Base-by-base conservation (phyloP, 2,113 vertebrate genomes). In the Ranitomeya imitator region DNA sequence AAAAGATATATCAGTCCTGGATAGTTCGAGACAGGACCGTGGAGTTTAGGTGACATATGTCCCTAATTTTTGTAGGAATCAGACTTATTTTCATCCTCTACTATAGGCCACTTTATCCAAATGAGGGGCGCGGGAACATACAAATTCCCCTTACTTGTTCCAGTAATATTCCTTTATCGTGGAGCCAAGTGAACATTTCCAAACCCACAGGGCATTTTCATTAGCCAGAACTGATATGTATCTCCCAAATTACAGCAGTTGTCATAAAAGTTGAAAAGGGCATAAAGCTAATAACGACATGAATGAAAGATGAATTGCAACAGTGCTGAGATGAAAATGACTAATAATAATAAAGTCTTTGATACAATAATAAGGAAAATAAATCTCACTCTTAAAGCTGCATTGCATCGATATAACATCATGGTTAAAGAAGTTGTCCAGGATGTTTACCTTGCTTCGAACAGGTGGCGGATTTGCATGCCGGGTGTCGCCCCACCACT, bases 261-360 rank as follows among this genome's bases (percentile, higher is more conserved):
- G 54, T 85, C 31, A 61, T 55, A 59, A 60, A 85, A 76, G 84
- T 85, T 85, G 67, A 85, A 76, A 76, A 85, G 69, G 84, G 67
- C 69, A 85, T 21, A 4, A 37, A 37, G 26, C 67, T 74, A 85
- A 85, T 85, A 85, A 85, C 69, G 61, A 59, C 18, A 74, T 26
- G 45, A 85, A n/a, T 85, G 84, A 85, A 85, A 85, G 84, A 85
- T 60, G 84, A 71, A 85, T 76, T 76, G 21, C 18, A 45, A 52
- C 16, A 0, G 73, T 18, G 7, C 26, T 11, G 8, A 9, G 23
- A 12, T 13, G n/a, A 67, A 67, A n/a, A 67, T 67, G 26, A 8
- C 26, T 73, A 7, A 6, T 21, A 16, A 73, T 73, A 31, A 31
- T 31, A n/a, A 1, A 6, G 12, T 26, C 69, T 15, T 1, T 16